phyloP scores from a whole-genome alignment of 2,113 vertebrate genomes.

The Trochalopteron elliotii region DNA sequence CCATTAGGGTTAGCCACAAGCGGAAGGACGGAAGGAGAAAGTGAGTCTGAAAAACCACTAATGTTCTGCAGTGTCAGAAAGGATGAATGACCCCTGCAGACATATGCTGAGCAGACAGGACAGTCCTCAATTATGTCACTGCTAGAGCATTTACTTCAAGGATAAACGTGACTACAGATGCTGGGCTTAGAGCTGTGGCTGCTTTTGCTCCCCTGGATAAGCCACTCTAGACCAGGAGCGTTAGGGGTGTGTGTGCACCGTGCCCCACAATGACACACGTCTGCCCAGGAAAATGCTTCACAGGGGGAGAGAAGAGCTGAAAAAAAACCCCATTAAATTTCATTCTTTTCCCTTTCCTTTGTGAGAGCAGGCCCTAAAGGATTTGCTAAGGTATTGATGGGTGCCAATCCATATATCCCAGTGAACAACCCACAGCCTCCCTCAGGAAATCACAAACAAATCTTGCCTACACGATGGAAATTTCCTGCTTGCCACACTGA shows the following conservation, averaged over 20 bases:
- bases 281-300: neutral
- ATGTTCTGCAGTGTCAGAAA: slow-evolving; percentile 19
- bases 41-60: slow-evolving; percentile 3
- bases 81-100: slow-evolving; percentile 31
- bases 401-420: neutral
- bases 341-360: neutral
- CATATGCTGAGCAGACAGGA: slow-evolving; percentile 23
- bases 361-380: neutral
- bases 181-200: neutral
- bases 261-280: neutral
- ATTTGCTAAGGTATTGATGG: slow-evolving; percentile 5
- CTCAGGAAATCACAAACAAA: neutral
- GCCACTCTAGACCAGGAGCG: neutral
- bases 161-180: slow-evolving; percentile 1
- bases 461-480: neutral
- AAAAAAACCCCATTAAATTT: neutral
- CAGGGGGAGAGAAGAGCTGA: neutral
- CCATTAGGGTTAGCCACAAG: slow-evolving; percentile 64
- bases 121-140: slow-evolving; percentile 47
- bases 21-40: slow-evolving; percentile 31
- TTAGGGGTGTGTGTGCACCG: neutral
- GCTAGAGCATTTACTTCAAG: slow-evolving; percentile 41
- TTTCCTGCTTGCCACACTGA: slow-evolving; percentile 7
- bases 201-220: neutral
- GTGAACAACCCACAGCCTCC: neutral